Evolutionary conservation across 2,113 vertebrate genomes (phyloP), one percentile per base, ranked within the genome.

Genomic region (Chauna torquata): DNA sequence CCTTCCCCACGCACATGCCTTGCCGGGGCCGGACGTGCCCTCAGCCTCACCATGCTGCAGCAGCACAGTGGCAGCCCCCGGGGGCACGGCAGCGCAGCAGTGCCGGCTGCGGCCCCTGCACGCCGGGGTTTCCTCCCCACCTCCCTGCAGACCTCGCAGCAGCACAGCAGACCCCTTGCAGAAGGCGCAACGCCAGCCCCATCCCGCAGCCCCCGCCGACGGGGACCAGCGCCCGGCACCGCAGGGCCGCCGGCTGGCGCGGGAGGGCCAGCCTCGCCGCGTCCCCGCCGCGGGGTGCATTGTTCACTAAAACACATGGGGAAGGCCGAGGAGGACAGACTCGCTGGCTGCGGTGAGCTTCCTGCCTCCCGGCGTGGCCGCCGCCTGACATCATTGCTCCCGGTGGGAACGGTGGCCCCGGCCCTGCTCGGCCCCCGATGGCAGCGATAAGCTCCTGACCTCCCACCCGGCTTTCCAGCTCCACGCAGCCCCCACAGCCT

Each of bases 311-410:
- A 81, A 44, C 79, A 38, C 86, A 22, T 0, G 61, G 69, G 65
- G 94, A 86, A 79, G 69, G 93, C 95, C 2, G 45, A 72, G 82
- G 42, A 96, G 81, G 96, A 96, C 96, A 97, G 97, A 97, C 97
- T 95, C 32, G 1, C 81, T 85, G 96, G 91, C 96, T 97, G 84
- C 89, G 0, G 82, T 1, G 22, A 75, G 95, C 78, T 97, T 97
- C 97, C 97, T 97, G 96, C 96, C 92, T 92, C 69, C 81, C 9
- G 30, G 81, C 74, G 6, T 1, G 0, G 49, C 83, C 1, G 2
- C 74, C 0, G n/a, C 77, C 86, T 95, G 96, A 95, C 95, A 92
- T 96, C 94, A 85, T 18, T 50, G 61, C 47, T 79, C n/a, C 69
- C 1, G 1, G 20, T 64, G 94, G 86, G 88, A 94, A 92, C 57